Evolutionary conservation across 2,888 invertebrate genomes (phyloP), one percentile per base, ranked within the genome.

Genomic region (Helicoverpa assulta): DNA sequence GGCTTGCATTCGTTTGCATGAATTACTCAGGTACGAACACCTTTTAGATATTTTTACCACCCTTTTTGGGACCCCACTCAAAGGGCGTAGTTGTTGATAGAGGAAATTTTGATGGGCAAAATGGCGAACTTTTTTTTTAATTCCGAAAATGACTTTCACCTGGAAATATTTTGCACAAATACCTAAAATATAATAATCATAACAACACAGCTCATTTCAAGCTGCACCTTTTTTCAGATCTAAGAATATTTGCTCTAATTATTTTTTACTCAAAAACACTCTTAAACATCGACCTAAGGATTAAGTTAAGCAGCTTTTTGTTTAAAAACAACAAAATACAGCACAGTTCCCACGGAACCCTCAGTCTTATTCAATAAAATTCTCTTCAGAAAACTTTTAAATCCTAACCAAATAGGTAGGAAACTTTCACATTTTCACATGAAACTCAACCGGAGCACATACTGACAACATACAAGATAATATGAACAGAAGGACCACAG

Each of bases 1-100:
- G 94, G 94, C 93, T 94, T 93, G 95, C 93, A 95, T 94, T 95
- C 94, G 93, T 94, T 95, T 94, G 94, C 94, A 94, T 95, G 92
- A 94, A 94, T 95, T 94, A 94, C 89, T 87, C 93, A 94, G 93
- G 94, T 94, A 93, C 83, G 80, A 82, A 85, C 83, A 86, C 88
- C 85, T 83, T 77, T 68, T 71, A 55, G 58, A 62, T 78, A 84
- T 86, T 87, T 85, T 85, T 80, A 78, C 76, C 73, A 65, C 78
- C 81, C 79, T 79, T 78, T 81, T 83, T 81, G 72, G 29, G 64
- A 68, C 72, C 76, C 69, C 67, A 63, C 50, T 70, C 67, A 78
- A 73, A 79, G 70, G 70, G 68, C 62, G 50, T 82, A 76, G 80
- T 78, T 75, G 81, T 80, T 82, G 76, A 78, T 83, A 71, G 74